These are phyloP conservation scores for Eremobia ochroleuca DNA, from an alignment of 2,888 invertebrate species.

Conservation along the genomic window DNA sequence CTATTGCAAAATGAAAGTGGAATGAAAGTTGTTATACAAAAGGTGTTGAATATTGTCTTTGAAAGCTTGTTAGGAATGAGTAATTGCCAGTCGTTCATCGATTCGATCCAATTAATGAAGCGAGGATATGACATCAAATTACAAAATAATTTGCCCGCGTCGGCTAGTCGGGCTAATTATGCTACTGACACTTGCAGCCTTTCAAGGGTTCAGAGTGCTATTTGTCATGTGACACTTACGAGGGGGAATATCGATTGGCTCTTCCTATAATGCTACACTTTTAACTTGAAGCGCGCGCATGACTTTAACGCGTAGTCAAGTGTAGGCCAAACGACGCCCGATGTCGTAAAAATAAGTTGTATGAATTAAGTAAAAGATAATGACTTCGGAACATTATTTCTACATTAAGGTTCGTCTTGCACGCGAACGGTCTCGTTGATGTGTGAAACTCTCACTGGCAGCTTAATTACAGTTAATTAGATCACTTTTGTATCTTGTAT, in stretches of 20 bases:
- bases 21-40: constrained; percentile 45
- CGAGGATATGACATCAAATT: constrained; percentile 80
- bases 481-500: constrained; percentile 65
- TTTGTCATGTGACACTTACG: constrained; percentile 81
- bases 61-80: constrained; percentile 67
- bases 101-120: constrained; percentile 67
- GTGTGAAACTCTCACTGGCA: constrained; percentile 75
- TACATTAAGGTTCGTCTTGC: constrained; percentile 81
- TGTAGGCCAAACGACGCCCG: constrained; percentile 63
- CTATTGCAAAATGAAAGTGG: constrained; percentile 48
- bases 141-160: constrained; percentile 80
- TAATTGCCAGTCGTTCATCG: constrained; percentile 64
- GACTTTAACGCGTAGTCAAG: constrained; percentile 52
- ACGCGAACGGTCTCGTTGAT: constrained; percentile 77
- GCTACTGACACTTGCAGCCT: constrained; percentile 63
- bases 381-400: constrained; percentile 86
- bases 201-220: constrained; percentile 70
- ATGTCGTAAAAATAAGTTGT: constrained; percentile 78
- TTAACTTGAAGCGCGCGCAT: constrained; percentile 60
- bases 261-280: constrained; percentile 64
- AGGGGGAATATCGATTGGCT: constrained; percentile 80
- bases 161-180: constrained; percentile 76
- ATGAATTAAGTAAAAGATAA: constrained; percentile 87
- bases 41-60: constrained; percentile 25
- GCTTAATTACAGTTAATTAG: constrained; percentile 75